Conservation (phyloP, 2,888 invertebrate genomes). For the Prenolepis imparis region DNA sequence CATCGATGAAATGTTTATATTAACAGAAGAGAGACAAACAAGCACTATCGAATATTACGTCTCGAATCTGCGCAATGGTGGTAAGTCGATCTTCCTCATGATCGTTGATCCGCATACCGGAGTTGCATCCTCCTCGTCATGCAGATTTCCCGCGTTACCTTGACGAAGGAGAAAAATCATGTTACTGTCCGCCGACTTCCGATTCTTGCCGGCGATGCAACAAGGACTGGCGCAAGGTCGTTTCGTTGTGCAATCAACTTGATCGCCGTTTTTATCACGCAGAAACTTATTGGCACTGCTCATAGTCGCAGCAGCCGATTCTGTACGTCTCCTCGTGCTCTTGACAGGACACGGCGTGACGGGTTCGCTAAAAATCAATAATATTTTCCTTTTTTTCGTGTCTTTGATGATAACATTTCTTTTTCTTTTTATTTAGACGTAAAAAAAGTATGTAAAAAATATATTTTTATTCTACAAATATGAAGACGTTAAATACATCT, state of each 20-base stretch:
- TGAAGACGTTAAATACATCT: no score
- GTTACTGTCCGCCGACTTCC: slow-evolving; percentile 54
- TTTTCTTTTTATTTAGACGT: background rate
- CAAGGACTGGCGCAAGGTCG: slow-evolving; percentile 62
- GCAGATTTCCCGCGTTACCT: slow-evolving; percentile 66
- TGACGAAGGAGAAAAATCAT: slow-evolving; percentile 74
- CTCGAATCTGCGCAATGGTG: slow-evolving; percentile 64
- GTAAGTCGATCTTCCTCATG: slow-evolving; percentile 66
- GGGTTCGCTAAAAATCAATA: slow-evolving; percentile 54
- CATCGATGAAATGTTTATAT: background rate
- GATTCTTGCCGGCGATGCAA: slow-evolving; percentile 55
- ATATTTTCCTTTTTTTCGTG: background rate
- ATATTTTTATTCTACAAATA: no score
- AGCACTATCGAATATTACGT: background rate
- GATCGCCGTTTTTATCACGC: slow-evolving; percentile 17
- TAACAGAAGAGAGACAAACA: background rate
- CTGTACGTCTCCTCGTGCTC: background rate
- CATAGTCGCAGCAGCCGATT: background rate
- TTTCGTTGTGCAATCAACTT: slow-evolving; percentile 28
- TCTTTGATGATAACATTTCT: background rate
- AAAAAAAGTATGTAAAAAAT: no score
- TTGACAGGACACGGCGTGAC: slow-evolving; percentile 35
- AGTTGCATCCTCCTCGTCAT: slow-evolving; percentile 35
- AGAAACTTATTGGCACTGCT: slow-evolving; percentile 41
- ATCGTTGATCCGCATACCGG: slow-evolving; percentile 58